phyloP scores from a whole-genome alignment of 2,797 vertebrate species.

The Tragelaphus oryx region DNA sequence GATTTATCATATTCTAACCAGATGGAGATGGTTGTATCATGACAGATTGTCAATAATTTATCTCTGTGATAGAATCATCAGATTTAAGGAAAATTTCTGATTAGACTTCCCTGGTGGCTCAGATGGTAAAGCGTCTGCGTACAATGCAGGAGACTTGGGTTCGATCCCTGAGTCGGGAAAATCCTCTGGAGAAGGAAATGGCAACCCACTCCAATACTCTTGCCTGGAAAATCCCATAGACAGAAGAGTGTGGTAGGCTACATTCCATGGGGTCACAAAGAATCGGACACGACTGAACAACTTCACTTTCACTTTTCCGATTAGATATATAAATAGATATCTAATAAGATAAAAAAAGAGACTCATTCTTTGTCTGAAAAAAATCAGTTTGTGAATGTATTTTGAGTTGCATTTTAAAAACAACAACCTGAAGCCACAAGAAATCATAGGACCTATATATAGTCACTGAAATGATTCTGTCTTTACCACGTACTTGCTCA shows the following conservation, averaged over 20 bases:
- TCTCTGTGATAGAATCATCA: slow-evolving; percentile 3
- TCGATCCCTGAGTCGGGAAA: background rate
- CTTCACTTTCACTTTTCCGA: background rate
- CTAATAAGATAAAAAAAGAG: background rate
- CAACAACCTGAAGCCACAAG: slow-evolving; percentile 5
- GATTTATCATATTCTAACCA: slow-evolving; percentile 33
- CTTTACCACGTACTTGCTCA: background rate
- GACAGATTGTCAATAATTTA: slow-evolving; percentile 23
- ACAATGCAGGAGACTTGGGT: accelerated
- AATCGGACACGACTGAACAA: background rate
- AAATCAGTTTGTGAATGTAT: background rate
- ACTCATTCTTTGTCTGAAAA: slow-evolving; percentile 9
- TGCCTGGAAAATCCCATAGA: background rate
- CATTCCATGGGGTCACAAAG: background rate
- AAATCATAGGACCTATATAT: background rate
- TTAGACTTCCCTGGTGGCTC: background rate
- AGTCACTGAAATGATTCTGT: background rate
- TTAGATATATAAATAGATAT: background rate
- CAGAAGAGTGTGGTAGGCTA: background rate
- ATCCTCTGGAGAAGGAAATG: background rate
- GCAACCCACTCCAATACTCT: background rate
- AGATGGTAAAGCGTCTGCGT: background rate
- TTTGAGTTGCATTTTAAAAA: slow-evolving; percentile 41
- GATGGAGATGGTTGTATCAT: slow-evolving; percentile 9
- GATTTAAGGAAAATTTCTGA: background rate